These are phyloP conservation scores for Tethya wilhelma DNA, from an alignment of 37 sponge, comb jelly and placozoan genomes.

Conservation along the genomic window DNA sequence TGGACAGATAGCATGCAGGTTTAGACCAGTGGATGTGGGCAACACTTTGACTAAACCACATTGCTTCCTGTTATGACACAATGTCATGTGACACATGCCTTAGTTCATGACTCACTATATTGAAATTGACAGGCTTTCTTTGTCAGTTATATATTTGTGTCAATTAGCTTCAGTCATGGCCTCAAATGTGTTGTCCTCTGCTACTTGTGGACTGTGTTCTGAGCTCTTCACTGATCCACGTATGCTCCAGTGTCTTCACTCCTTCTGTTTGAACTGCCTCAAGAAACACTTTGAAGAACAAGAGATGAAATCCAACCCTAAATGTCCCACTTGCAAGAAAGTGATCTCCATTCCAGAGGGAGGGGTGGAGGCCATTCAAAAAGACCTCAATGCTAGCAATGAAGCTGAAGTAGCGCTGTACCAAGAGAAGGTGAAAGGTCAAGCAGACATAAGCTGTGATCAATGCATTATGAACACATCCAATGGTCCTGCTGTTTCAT, in stretches of 20 bases:
- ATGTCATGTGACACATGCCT: no score
- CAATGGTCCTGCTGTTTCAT: slow-evolving; percentile 29
- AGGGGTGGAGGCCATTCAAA: slow-evolving; percentile 20
- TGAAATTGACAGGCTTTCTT: no score
- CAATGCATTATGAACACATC: slow-evolving; percentile 19
- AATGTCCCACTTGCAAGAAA: slow-evolving; percentile 48
- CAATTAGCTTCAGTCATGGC: no score
- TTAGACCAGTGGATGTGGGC: no score
- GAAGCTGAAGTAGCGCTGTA: slow-evolving; percentile 42
- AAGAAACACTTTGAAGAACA: slow-evolving; percentile 11
- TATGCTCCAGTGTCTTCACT: slow-evolving; percentile 55
- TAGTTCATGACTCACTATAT: no score
- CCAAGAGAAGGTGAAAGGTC: slow-evolving; percentile 19
- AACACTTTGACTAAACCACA: no score
- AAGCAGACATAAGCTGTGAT: slow-evolving; percentile 26
- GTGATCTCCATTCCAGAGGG: not conserved
- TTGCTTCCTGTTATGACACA: no score
- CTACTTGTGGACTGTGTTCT: slow-evolving; percentile 21
- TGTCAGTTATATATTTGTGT: no score
- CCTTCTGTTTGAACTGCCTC: slow-evolving; percentile 55
- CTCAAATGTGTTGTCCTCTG: no score
- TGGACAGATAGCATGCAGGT: no score
- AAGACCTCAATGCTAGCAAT: slow-evolving; percentile 18
- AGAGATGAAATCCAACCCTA: not conserved
- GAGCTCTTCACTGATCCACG: slow-evolving; percentile 43